Evolutionary conservation across 2,888 invertebrate genomes (phyloP).

Genomic region (Eristalis pertinax): DNA sequence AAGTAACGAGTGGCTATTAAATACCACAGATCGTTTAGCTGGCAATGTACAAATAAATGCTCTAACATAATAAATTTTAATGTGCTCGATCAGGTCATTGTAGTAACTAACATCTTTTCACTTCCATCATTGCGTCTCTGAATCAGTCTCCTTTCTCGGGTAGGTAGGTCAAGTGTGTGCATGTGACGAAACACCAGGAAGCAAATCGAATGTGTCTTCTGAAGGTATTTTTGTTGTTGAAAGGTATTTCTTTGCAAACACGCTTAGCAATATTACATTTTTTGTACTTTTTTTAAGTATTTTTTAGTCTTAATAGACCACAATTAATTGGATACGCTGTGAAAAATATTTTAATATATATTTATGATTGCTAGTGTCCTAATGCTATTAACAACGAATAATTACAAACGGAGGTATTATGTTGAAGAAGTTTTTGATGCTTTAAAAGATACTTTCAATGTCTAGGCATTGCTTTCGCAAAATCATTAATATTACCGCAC

Average conservation of each 20-base stretch:
- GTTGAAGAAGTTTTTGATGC: slow-evolving; percentile 42
- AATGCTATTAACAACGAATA: slow-evolving; percentile 38
- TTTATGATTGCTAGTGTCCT: slow-evolving; percentile 61
- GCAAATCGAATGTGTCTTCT: slow-evolving; percentile 32
- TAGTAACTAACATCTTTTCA: slow-evolving; percentile 56
- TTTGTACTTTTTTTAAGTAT: slow-evolving; percentile 24
- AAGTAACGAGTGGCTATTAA: not conserved
- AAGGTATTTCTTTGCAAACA: slow-evolving; percentile 52
- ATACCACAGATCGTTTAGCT: slow-evolving; percentile 35
- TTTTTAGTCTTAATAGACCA: slow-evolving; percentile 61
- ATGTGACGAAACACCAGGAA: slow-evolving; percentile 39
- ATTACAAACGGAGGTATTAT: slow-evolving; percentile 22
- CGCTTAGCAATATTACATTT: slow-evolving; percentile 54
- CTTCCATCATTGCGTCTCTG: slow-evolving; percentile 33
- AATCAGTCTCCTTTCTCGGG: slow-evolving; percentile 34
- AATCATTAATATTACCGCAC: too few relatives aligned
- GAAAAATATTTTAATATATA: slow-evolving; percentile 70
- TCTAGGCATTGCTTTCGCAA: too few relatives aligned
- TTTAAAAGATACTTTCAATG: not conserved
- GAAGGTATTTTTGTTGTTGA: slow-evolving; percentile 35
- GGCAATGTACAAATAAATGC: slow-evolving; percentile 56
- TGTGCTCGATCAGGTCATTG: slow-evolving; percentile 23
- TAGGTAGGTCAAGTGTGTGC: slow-evolving; percentile 15
- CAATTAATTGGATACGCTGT: slow-evolving; percentile 68
- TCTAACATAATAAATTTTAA: slow-evolving; percentile 53